These are phyloP conservation scores for Eulithis prunata DNA, from an alignment of 2,888 invertebrate genomes.

Conservation along the genomic window DNA sequence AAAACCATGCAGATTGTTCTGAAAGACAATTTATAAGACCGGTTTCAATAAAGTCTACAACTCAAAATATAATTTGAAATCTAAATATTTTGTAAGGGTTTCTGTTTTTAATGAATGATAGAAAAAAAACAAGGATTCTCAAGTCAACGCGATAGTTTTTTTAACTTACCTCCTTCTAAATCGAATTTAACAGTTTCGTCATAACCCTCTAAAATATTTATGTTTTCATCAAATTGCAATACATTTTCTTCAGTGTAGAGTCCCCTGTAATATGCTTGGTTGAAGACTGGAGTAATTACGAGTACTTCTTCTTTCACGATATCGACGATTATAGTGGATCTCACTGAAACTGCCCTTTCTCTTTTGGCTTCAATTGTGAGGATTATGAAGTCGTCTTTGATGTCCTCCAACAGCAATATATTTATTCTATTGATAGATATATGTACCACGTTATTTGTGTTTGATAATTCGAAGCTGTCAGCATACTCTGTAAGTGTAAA, in stretches of 20 bases:
- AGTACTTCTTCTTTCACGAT: constrained; percentile 45
- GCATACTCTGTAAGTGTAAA: constrained; percentile 48
- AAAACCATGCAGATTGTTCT: constrained; percentile 47
- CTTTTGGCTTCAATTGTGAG: constrained; percentile 62
- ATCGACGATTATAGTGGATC: constrained; percentile 55
- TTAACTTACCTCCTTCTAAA: constrained; percentile 55
- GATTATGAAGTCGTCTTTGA: constrained; percentile 54
- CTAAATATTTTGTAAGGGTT: no score
- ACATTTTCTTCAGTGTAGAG: constrained; percentile 47
- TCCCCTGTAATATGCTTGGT: constrained; percentile 57
- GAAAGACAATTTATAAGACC: constrained; percentile 31
- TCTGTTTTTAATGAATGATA: no score
- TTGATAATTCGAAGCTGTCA: constrained; percentile 47
- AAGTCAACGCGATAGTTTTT: no score
- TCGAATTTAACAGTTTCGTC: constrained; percentile 55
- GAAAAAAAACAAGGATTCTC: no score
- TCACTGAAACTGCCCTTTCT: constrained; percentile 56
- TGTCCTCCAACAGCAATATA: constrained; percentile 46
- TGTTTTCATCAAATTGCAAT: constrained; percentile 49
- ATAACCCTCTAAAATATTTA: constrained; percentile 53
- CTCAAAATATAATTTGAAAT: no score
- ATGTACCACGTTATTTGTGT: constrained; percentile 45
- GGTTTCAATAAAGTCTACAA: no score
- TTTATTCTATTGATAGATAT: constrained; percentile 40
- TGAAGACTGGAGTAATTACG: constrained; percentile 50